A percentile compares a stretch with the other conserved stretches of the same genome.
These are phyloP conservation scores for Apotomis capreana DNA, from an alignment of 2,888 invertebrate species.

Conservation along the genomic window DNA sequence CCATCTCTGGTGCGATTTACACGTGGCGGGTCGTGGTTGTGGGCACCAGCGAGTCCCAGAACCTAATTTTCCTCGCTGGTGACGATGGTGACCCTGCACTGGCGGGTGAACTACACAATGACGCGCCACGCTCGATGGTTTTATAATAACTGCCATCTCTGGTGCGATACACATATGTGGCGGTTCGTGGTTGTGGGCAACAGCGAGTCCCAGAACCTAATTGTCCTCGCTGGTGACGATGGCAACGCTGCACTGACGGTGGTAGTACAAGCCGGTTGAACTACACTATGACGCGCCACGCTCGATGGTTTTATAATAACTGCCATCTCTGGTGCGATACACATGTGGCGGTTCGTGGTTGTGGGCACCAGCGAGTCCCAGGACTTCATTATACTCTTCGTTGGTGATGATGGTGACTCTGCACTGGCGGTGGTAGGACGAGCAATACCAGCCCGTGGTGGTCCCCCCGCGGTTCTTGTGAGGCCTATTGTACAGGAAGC, in stretches of 20 bases:
- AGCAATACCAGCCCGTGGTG: slow-evolving; percentile 45
- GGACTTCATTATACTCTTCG: slow-evolving; percentile 4
- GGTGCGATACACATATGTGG: slow-evolving; percentile 1
- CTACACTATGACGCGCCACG: neutral
- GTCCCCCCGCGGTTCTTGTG: slow-evolving; percentile 3
- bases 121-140: neutral
- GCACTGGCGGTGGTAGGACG: slow-evolving; percentile 47
- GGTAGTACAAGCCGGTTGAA: slow-evolving; percentile 29
- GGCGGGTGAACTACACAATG: neutral
- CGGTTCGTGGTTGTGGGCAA: slow-evolving; percentile 21
- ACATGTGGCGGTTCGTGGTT: slow-evolving; percentile 20
- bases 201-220: slow-evolving; percentile 9
- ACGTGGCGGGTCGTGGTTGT: slow-evolving; percentile 23
- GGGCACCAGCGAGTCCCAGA: slow-evolving; percentile 10
- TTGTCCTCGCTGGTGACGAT: slow-evolving; percentile 31
- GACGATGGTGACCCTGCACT: slow-evolving; percentile 44
- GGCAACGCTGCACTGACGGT: slow-evolving; percentile 45
- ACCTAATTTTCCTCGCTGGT: slow-evolving; percentile 17
- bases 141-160: slow-evolving; percentile 18
- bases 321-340: slow-evolving; percentile 5
- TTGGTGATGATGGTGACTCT: slow-evolving; percentile 41
- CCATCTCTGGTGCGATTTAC: slow-evolving; percentile 6
- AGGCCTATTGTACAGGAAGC: slow-evolving; percentile 29
- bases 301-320: slow-evolving; percentile 13
- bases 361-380: slow-evolving; percentile 18